Percentiles rank a stretch among this genome's conserved stretches.
Conservation (phyloP, 2,797 vertebrate genomes). For the Phataginus tetradactyla region DNA sequence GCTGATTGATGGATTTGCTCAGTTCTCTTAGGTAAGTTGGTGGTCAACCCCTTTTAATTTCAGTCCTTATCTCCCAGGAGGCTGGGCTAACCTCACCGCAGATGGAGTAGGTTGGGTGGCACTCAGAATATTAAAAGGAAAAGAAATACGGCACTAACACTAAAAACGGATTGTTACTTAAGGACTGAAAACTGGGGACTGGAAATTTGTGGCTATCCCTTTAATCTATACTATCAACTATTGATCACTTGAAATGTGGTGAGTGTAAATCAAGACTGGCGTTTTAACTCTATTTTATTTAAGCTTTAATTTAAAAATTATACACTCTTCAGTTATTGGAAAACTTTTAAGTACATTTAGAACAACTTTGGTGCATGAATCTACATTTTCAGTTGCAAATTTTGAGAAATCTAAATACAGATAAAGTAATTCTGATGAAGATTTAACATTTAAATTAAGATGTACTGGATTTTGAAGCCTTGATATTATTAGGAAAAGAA, state of each 20-base stretch:
- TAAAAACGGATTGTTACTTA: background rate
- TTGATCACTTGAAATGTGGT: background rate
- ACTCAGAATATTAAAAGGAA: background rate
- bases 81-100: background rate
- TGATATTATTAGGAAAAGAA: background rate
- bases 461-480: background rate
- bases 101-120: background rate
- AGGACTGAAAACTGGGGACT: background rate
- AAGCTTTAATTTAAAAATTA: background rate
- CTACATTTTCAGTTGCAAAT: background rate
- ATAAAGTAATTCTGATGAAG: background rate
- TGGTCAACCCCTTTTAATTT: background rate
- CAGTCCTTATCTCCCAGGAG: background rate
- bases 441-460: background rate
- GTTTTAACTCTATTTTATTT: background rate
- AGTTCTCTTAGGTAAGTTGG: background rate
- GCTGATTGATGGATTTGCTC: background rate
- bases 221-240: background rate
- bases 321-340: background rate
- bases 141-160: background rate
- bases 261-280: background rate
- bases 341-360: background rate
- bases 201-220: background rate
- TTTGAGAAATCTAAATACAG: background rate
- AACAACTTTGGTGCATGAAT: background rate